Evolutionary conservation across 2,113 vertebrate genomes (phyloP), one percentile per base, ranked within the genome.

Genomic region (Ciconia maguari): DNA sequence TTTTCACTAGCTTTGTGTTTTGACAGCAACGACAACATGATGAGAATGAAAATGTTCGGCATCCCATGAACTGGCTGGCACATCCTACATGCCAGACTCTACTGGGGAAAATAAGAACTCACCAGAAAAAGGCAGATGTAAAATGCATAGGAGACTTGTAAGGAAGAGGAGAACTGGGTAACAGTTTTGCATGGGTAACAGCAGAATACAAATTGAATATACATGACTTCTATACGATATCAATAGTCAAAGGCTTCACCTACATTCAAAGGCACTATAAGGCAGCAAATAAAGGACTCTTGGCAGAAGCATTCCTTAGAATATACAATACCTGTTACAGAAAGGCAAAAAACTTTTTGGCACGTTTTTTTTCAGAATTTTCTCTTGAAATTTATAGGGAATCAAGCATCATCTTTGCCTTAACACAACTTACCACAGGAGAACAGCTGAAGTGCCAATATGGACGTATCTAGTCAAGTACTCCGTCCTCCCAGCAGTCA

Each of bases 31-130:
- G 30, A 91, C 89, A 95, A 86, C 70, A 91, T 3, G n/a, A 66
- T 32, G 72, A 86, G 72, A 91, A 93, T 60, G 72, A 96, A 90
- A 93, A 75, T 14, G 55, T 82, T 87, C 49, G 13, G 74, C 84
- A 96, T 84, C 74, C 80, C 79, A 29, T 93, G 84, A 94, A 87
- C 86, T 76, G 87, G 64, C 77, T 94, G 92, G 90, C 92, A 92
- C 84, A 95, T 93, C 93, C 92, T 84, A 95, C 89, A 32, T 83
- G 88, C 90, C 83, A 97, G 91, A 90, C 88, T 95, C 79, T 30
- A 48, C 78, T 32, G n/a, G 42, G 75, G 55, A 95, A 92, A 93
- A 95, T 16, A 61, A 96, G 89, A 96, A 82, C 48, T 76, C 65
- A 72, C 58, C 84, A 90, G 79, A 57, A 92, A 91, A 94, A 90